Base-by-base conservation (phyloP, 2,888 invertebrate genomes). In the Mechanitis mazaeus region DNA sequence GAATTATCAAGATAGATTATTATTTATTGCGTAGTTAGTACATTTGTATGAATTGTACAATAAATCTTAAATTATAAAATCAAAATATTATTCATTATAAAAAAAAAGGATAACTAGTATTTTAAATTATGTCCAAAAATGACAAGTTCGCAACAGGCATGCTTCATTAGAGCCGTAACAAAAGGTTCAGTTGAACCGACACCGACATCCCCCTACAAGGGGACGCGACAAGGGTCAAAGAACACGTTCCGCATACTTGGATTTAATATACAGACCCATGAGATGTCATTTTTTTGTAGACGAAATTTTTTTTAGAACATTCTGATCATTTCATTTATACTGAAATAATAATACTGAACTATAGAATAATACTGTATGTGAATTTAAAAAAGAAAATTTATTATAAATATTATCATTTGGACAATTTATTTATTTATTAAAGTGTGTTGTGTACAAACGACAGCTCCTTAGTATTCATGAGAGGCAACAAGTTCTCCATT, bases 401-500 rank as follows among this genome's bases (percentile, higher is more conserved):
- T 35, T 35, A 5, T 6, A 2, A 1, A 35, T 35, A 35, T 1
- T 35, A 6, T 20, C 3, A 35, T 35, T 35, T 35, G 3, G 35
- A 4, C 35, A 20, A 20, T 35, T 1, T 5, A 35, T 35, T 35
- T 5, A 35, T 35, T 35, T 35, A 35, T 35, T 35, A 35, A 35
- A 35, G 35, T 5, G 6, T 35, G 47, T 45, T 56, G 20, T 38
- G 42, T 33, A 20, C 68, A 63, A 56, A 64, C 58, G 58, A 55
- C 42, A 47, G 56, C 57, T 66, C 57, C 56, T 87, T 79, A 79
- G 85, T 87, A 88, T 88, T 88, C 87, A 88, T 84, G 84, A 84
- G 79, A 75, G 74, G 72, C 73, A 33, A 71, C 75, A 71, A 75
- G 76, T 76, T 76, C 79, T 78, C 80, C 80, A 85, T 85, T 84